Base-by-base conservation (phyloP, 2,888 invertebrate species). In the Pristionchus arcanus region DNA sequence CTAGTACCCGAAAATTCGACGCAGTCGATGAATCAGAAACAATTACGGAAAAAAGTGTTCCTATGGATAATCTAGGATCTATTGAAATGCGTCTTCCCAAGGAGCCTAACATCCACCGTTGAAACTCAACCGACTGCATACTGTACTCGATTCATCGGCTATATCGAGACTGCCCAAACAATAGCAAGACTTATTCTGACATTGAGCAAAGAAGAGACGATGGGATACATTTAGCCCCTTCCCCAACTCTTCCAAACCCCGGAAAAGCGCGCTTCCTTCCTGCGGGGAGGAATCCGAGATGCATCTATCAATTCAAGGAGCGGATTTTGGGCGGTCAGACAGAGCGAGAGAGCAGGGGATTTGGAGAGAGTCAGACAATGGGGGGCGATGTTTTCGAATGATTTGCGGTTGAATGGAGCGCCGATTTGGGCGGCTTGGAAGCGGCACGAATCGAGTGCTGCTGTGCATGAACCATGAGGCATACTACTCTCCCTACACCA, bases 311-410 rank as follows among this genome's bases (percentile, higher is more conserved):
- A 34, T 28, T 68, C 15, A n/a, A 5, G n/a, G n/a, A n/a, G 9
- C 28, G 31, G 34, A 28, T 31, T 71, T 31, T 71, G 5, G 34
- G 28, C 2, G 71, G 34, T 71, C 21, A 31, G 71, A 71, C 1
- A 1, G 31, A 71, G 71, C 21, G 31, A 34, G 31, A 71, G 71
- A 25, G 16, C 2, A 25, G 11, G 68, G 7, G 4, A n/a, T 15
- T 28, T n/a, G 5, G 9, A 25, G 68, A 68, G 68, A n/a, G 3
- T 28, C 31, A 31, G 71, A 71, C 4, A 71, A 4, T 2, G n/a
- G 31, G 68, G 31, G 34, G 31, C 68, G 68, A 34, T 68, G 68
- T 68, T 68, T 68, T 68, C 68, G 68, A 68, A 68, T 31, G 68
- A 68, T 31, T 68, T 34, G 68, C 31, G 68, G 31, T 13, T 31